Evolutionary conservation across 2,888 invertebrate species (phyloP), one percentile per base, ranked within the genome.

Genomic region (Caenorhabditis drosophilae): DNA sequence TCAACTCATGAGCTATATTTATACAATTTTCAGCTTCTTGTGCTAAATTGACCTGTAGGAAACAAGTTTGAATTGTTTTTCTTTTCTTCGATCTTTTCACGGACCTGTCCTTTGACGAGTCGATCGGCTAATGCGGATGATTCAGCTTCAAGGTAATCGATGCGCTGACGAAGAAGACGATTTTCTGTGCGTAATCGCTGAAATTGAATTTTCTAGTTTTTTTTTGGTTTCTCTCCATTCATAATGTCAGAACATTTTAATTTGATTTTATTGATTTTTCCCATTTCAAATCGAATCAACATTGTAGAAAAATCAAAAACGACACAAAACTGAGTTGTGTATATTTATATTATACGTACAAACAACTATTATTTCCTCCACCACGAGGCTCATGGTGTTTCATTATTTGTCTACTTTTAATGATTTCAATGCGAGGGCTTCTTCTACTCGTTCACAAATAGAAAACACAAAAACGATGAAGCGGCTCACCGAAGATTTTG

Each of bases 41-140:
- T 0, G 86, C 86, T 36, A 85, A 75, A 45, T 84, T 84, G 58
- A 86, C 84, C 74, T 74, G 53, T n/a, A n/a, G n/a, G 22, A 68
- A 60, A 27, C 12, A 44, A 44, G 31, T 16, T 26, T 23, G 20
- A 27, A 49, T 35, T 34, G 2, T 20, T 40, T 48, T 56, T 48
- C 48, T 40, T 42, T 35, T 52, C 41, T 42, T 55, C 16, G 1
- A 6, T 26, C 20, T 26, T 31, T 41, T 25, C n/a, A n/a, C 15
- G 44, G 35, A 81, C 81, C 70, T 82, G 82, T 61, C 81, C 81
- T 27, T 77, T 73, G 52, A 82, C 77, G 67, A 96, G 87, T 58
- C 93, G 88, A 85, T 94, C 94, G 0, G 98, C 98, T 61, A 98
- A 86, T 54, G 93, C 92, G 4, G 92, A 92, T 52, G 93, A 94